Evolutionary conservation across 2,888 invertebrate genomes (phyloP), one percentile per base, ranked within the genome.

Genomic region (Lucinisca nassula): DNA sequence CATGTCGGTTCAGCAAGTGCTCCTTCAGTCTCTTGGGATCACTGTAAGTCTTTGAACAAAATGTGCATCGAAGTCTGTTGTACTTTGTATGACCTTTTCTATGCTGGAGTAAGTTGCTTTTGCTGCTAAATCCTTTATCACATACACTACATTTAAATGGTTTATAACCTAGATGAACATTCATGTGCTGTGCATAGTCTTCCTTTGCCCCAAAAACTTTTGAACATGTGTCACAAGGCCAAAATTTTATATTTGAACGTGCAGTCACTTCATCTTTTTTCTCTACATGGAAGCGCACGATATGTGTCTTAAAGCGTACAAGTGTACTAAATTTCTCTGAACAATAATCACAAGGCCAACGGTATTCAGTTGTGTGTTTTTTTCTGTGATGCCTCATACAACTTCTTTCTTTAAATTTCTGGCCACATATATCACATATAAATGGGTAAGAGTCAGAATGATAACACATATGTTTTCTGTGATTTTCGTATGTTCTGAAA

Each of bases 401-500:
- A 21, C 86, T 88, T 14, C 81, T 85, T 58, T 88, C 87, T 58
- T 90, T 90, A 32, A 90, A 90, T 37, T 67, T 81, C 74, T 79
- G 81, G 3, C 90, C 90, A 77, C 90, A 90, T 10, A 88, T 58
- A 70, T 90, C 90, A 84, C 90, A 90, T 0, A 90, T 79, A 70
- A 67, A 88, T 14, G 84, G 79, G 17, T 67, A 67, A 1, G 32
- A 32, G 12, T 3, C 17, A 21, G 35, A 67, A 21, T 67, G 67
- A 58, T 51, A 79, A 0, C 84, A 32, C 0, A 67, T 73, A 32
- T 90, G 90, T 74, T 88, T 88, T 32, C 73, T 81, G 12, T 86
- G 61, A 70, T 86, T 84, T 14, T 79, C 73, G 30, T 82, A 88
- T 32, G 82, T 84, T 37, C 90, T 79, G 55, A 90, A 90, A 12